A percentile compares a stretch with the other conserved stretches of the same genome.
phyloP scores from a whole-genome alignment of 2,113 vertebrate genomes.

The Crotalus tigris region DNA sequence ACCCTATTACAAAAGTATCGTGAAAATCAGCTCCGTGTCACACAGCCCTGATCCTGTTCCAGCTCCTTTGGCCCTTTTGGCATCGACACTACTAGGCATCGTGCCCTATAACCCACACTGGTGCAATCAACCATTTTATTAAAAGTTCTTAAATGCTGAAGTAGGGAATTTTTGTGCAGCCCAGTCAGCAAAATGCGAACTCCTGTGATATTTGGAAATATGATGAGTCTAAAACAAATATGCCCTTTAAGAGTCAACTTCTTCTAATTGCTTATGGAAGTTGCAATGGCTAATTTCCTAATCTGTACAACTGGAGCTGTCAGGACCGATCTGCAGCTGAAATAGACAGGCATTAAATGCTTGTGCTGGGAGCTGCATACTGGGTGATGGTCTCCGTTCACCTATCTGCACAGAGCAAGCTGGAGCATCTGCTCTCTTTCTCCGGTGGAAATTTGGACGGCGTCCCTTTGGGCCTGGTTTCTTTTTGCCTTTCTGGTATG shows the following conservation, averaged over 20 bases:
- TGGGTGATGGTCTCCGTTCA: not conserved
- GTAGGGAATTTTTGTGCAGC: not conserved
- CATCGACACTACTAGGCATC: rapidly evolving
- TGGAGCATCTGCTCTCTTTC: not conserved
- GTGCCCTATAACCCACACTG: conserved; percentile 6
- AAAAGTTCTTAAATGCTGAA: conserved; percentile 28
- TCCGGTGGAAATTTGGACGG: not conserved
- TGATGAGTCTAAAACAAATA: not conserved
- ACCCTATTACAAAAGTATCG: not conserved
- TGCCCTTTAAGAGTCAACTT: not conserved
- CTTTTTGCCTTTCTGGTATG: not conserved
- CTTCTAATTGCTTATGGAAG: not conserved
- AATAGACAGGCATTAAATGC: not conserved
- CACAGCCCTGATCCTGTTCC: not conserved
- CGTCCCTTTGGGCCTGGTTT: not conserved
- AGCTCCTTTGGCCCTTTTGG: not conserved
- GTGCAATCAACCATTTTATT: conserved; percentile 29
- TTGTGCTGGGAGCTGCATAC: not conserved
- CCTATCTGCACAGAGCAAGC: not conserved
- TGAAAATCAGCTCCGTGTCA: not conserved
- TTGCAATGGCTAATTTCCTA: not conserved
- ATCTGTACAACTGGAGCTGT: not conserved
- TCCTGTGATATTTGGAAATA: not conserved
- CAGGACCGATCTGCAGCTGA: not conserved
- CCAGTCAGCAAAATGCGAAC: conserved; percentile 28